A percentile compares a stretch with the other conserved stretches of the same genome.
phyloP scores from a whole-genome alignment of 1,140 invertebrate species.

The Matsumurasca onukii region DNA sequence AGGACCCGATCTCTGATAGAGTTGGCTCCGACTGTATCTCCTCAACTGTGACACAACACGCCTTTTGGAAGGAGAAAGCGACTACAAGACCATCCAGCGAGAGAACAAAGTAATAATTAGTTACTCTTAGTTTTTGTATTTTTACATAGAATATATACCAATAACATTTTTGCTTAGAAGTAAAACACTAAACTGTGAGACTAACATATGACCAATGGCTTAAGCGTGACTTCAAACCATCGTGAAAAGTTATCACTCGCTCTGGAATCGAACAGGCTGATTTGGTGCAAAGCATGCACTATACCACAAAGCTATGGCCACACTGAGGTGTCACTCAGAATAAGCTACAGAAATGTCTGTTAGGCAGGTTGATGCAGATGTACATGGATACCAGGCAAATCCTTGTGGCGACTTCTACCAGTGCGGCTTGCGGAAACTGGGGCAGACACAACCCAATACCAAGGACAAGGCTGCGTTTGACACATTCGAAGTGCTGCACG shows the following conservation, averaged over 20 bases:
- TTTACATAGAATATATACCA: no score
- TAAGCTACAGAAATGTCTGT: no score
- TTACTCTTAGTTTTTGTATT: no score
- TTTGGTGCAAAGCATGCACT: no score
- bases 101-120: conserved; percentile 45
- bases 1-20: conserved; percentile 13
- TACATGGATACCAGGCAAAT: conserved; percentile 76
- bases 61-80: conserved; percentile 55
- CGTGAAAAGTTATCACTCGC: no score
- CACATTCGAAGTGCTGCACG: conserved; percentile 79
- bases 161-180: no score
- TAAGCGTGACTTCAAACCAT: no score
- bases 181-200: no score
- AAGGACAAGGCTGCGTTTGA: conserved; percentile 79
- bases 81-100: conserved; percentile 44
- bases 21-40: conserved; percentile 32
- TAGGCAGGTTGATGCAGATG: conserved; percentile 59
- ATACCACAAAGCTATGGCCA: no score
- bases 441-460: conserved; percentile 76
- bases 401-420: conserved; percentile 92
- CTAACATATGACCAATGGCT: no score
- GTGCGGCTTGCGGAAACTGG: conserved; percentile 89
- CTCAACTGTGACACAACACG: conserved; percentile 42
- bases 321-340: no score
- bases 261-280: no score